These are phyloP conservation scores for Psylliodes chrysocephalus DNA, from an alignment of 2,888 invertebrate species.

Conservation along the genomic window DNA sequence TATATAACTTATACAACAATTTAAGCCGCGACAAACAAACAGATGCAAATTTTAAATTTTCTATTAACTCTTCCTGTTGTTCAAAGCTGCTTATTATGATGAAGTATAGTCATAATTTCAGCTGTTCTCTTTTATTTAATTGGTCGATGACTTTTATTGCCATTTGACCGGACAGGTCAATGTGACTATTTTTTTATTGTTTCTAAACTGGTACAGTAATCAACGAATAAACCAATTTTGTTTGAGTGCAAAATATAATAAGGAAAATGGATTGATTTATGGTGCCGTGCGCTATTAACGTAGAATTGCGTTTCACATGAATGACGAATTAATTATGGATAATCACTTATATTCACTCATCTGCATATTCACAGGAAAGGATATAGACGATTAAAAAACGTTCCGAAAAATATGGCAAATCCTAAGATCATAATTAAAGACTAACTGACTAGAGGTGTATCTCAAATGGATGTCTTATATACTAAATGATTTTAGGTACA, in stretches of 20 bases:
- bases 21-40: conserved; percentile 35
- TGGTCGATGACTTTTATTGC: conserved; percentile 46
- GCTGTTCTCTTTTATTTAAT: conserved; percentile 48
- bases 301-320: too few species aligned
- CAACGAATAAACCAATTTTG: background rate
- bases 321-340: too few species aligned
- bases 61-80: conserved; percentile 59
- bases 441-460: too few species aligned
- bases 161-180: conserved; percentile 51
- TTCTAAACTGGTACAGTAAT: conserved; percentile 23
- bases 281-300: too few species aligned
- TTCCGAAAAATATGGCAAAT: too few species aligned
- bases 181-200: conserved; percentile 42
- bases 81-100: conserved; percentile 51
- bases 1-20: conserved; percentile 34
- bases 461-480: too few species aligned
- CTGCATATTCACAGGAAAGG: too few species aligned
- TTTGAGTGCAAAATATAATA: background rate
- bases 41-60: conserved; percentile 58
- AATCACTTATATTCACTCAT: too few species aligned
- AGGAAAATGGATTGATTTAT: conserved; percentile 5
- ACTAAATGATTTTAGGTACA: too few species aligned
- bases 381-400: too few species aligned
- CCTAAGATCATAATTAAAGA: too few species aligned
- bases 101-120: conserved; percentile 52